A percentile compares a stretch with the other conserved stretches of the same genome.
Evolutionary conservation across 2,888 invertebrate species (phyloP).

Genomic region (Drosophila falleni): DNA sequence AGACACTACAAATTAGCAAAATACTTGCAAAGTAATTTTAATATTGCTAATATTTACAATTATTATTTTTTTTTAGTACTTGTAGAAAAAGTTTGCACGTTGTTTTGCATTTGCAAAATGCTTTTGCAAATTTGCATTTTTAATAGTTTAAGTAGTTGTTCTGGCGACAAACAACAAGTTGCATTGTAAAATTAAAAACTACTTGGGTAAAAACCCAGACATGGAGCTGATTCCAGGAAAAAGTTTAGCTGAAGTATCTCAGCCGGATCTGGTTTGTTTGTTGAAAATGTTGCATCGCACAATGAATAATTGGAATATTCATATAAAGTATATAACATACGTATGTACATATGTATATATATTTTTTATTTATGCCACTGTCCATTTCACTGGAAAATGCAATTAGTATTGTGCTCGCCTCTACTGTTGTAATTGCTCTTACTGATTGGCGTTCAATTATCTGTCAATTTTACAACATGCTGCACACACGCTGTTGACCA

Average conservation of each 20-base stretch:
- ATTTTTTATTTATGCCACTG: slow-evolving; percentile 29
- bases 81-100: slow-evolving; percentile 42
- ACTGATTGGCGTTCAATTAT: slow-evolving; percentile 50
- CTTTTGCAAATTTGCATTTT: slow-evolving; percentile 31
- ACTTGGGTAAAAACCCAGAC: slow-evolving; percentile 33
- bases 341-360: slow-evolving; percentile 1
- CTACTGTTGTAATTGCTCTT: slow-evolving; percentile 37
- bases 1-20: slow-evolving; percentile 7
- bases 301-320: slow-evolving; percentile 8
- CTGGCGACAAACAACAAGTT: slow-evolving; percentile 19
- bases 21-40: slow-evolving; percentile 42
- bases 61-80: slow-evolving; percentile 31
- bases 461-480: slow-evolving; percentile 48
- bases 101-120: slow-evolving; percentile 35
- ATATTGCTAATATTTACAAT: slow-evolving; percentile 17
- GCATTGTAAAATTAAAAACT: slow-evolving; percentile 31
- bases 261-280: slow-evolving; percentile 54
- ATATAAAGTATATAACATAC: background rate
- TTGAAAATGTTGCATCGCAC: slow-evolving; percentile 3
- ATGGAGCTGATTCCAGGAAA: slow-evolving; percentile 47
- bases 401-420: slow-evolving; percentile 29
- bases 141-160: slow-evolving; percentile 23
- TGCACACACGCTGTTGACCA: background rate
- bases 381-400: slow-evolving; percentile 35
- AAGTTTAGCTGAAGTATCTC: slow-evolving; percentile 18